Base-by-base conservation (phyloP, 1,140 invertebrate species). In the Brachionus koreanus region DNA sequence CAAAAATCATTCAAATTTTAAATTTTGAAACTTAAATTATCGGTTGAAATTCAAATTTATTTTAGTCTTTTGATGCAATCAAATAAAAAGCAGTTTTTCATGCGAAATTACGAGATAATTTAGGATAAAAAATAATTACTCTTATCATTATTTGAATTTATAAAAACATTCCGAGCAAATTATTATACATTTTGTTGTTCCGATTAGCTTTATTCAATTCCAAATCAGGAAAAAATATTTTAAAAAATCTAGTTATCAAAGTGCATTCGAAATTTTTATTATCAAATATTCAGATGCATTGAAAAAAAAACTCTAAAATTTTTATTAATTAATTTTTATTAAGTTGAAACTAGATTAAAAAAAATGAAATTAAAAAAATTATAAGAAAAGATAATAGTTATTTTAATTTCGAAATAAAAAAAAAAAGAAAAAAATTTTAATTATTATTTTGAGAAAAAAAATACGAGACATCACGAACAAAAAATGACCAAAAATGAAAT, bases 401-500 rank as follows among this genome's bases (percentile, higher is more conserved):
- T 19, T 57, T 57, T 57, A 57, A 57, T 23, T 57, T 57, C 19
- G 49, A 57, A 57, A 57, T 57, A 57, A 57, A 57, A 57, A 19
- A 23, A 57, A n/a, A 57, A 7, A 29, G 1, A 29, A 19, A 57
- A 57, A 57, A 57, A 23, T 19, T 57, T 57, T n/a, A 57, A 57
- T 19, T 19, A 16, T 6, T 57, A 9, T 19, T 57, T 7, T 19
- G 16, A 29, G 19, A 57, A 57, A 57, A 57, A 57, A 57, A 23
- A 23, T 23, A 57, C 49, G 49, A 57, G 19, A 57, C 49, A 57
- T 57, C 49, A 57, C n/a, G 49, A 57, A 57, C 49, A 57, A 57
- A 57, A 57, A 57, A 57, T 57, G 49, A 57, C 49, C 49, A 57
- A 57, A 57, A 57, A 57, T 57, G 19, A 57, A 57, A 57, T 57